Evolutionary conservation across 2,888 invertebrate genomes (phyloP).

Genomic region (Pyrochroa serraticornis): DNA sequence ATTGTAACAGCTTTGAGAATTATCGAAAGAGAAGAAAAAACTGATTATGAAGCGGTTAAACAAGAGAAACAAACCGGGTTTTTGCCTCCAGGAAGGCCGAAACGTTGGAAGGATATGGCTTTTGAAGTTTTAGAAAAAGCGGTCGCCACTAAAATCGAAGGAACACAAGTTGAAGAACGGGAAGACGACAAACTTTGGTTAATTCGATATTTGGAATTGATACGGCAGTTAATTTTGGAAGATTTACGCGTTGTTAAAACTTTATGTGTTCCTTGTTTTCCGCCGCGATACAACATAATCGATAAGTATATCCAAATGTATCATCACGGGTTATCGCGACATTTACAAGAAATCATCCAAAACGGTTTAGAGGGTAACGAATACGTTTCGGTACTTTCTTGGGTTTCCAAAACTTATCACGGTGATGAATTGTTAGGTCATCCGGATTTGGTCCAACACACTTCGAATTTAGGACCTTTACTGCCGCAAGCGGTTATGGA

Average conservation of each 20-base stretch:
- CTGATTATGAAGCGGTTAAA: conserved; percentile 84
- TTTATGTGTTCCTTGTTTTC: conserved; percentile 91
- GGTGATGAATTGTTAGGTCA: conserved; percentile 88
- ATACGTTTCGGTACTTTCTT: conserved; percentile 90
- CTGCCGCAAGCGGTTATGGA: conserved; percentile 76
- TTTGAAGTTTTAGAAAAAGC: conserved; percentile 81
- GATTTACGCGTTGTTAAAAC: conserved; percentile 91
- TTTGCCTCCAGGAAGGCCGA: conserved; percentile 92
- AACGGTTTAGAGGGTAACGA: conserved; percentile 94
- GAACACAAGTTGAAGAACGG: conserved; percentile 92
- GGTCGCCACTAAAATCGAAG: conserved; percentile 87
- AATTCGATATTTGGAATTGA: conserved; percentile 87
- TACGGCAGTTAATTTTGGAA: conserved; percentile 85
- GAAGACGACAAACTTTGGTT: conserved; percentile 94
- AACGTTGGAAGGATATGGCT: conserved; percentile 86
- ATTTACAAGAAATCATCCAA: conserved; percentile 86
- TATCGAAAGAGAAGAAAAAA: conserved; percentile 95
- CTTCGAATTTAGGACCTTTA: conserved; percentile 72
- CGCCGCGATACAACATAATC: conserved; percentile 92
- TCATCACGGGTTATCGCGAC: conserved; percentile 82
- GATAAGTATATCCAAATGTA: conserved; percentile 93
- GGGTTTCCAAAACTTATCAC: conserved; percentile 91
- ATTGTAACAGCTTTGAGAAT: conserved; percentile 96
- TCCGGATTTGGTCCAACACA: conserved; percentile 68
- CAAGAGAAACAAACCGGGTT: conserved; percentile 84